Evolutionary conservation across 1,140 invertebrate species (phyloP), one percentile per base, ranked within the genome.

Genomic region (Mesaphorura yosii): DNA sequence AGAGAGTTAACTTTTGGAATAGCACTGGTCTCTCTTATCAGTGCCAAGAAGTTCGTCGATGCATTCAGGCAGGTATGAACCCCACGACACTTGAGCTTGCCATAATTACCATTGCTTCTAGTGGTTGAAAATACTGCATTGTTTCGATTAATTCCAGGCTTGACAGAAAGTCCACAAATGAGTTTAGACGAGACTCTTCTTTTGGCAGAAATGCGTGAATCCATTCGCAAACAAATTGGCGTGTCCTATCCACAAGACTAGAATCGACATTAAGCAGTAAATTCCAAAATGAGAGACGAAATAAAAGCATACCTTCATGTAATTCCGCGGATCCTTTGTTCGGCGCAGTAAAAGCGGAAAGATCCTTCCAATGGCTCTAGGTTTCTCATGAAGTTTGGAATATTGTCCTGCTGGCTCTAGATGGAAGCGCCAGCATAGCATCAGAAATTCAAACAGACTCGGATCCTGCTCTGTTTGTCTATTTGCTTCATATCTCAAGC

Each of bases 11-110:
- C 68, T 86, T 78, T 60, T 62, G 53, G 25, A 85, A 87, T 64
- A 82, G 81, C 31, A 74, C 73, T 39, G 84, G 82, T n/a, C 68
- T 89, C 15, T 70, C 75, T 29, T 88, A 81, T 63, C 79, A 90
- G 70, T 81, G 83, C 10, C 69, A 76, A 40, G 83, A 86, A 72
- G 81, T 78, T 17, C 72, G 80, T 20, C 69, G 73, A 58, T 85
- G 82, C 62, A 75, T 88, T 51, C 64, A 71, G 53, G 69, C 73
- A 62, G 79, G 80, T 77, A 14, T 42, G 40, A 14, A 17, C 7
- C 20, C 40, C 7, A 14, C 10, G 12, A 6, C 17, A 6, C 22
- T 7, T 47, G 7, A 23, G 10, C 19, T 6, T 7, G 12, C 10
- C 41, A 10, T 3, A 20, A 22, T 42, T 14, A 42, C 40, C 20